Percentiles rank a stretch among this genome's conserved stretches.
These are phyloP conservation scores for Sus scrofa DNA, from an alignment of 2,113 vertebrate species.

Conservation along the genomic window T2T-Sscrofa CM000824.6:170020001-170020500, in stretches of 20 bases:
- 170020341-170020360: slow-evolving; percentile 35
- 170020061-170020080: slow-evolving; percentile 44
- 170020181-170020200: neutral
- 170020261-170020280: slow-evolving; percentile 47
- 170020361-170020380: slow-evolving; percentile 37
- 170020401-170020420: neutral
- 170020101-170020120: slow-evolving; percentile 45
- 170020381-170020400: slow-evolving; percentile 36
- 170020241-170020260: slow-evolving; percentile 51
- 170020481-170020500: neutral
- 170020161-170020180: neutral
- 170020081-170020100: neutral
- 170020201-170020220: slow-evolving; percentile 32
- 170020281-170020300: slow-evolving; percentile 41
- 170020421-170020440: neutral
- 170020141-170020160: neutral
- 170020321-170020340: slow-evolving; percentile 56
- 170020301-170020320: slow-evolving; percentile 49
- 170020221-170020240: slow-evolving; percentile 42
- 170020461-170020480: slow-evolving; percentile 24
- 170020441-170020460: slow-evolving; percentile 45
- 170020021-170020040: slow-evolving; percentile 26
- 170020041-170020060: neutral
- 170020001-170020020: neutral
- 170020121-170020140: neutral